Base-by-base conservation (phyloP, 2,888 invertebrate genomes). In the Liodrosophila aerea region DNA sequence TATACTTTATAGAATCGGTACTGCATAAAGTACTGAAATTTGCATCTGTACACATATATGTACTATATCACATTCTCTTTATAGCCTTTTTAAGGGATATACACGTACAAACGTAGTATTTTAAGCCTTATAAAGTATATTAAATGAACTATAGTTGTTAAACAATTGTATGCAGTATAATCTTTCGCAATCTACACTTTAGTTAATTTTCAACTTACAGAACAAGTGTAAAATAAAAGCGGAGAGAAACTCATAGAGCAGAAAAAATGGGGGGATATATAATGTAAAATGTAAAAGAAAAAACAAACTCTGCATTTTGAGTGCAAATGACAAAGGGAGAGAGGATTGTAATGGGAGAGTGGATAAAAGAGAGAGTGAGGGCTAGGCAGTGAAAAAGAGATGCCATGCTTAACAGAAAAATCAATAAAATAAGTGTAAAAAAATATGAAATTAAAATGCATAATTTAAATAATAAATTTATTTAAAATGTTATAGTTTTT, bases 301-400 rank as follows among this genome's bases (percentile, higher is more conserved):
- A 29, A 45, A 59, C 49, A 49, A 49, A 51, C 53, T 65, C 36
- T 47, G 49, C 34, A 54, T 59, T 75, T 64, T 68, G 73, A 76
- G 73, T 72, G 73, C 44, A 67, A 73, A 61, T 73, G 76, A 76
- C 76, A 73, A 75, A 71, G 73, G 63, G 56, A 63, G 58, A 72
- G 67, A 51, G 51, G 18, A 33, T 34, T 45, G 37, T 27, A 36
- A 40, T 60, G 61, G 45, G 45, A 7, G 11, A 22, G 12, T 46
- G 31, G 7, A 7, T 2, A 11, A 30, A 30, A 16, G 27, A 53
- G 36, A 53, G 41, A 41, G 31, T 13, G 15, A 46, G 11, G 43
- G 2, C 33, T 11, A 47, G 53, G 39, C 29, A 22, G 44, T 59
- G 29, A 36, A 18, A 30, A 31, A 36, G 34, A 58, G 31, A 22